phyloP scores from a whole-genome alignment of 2,797 vertebrate genomes.

The Streptopelia turtur region DNA sequence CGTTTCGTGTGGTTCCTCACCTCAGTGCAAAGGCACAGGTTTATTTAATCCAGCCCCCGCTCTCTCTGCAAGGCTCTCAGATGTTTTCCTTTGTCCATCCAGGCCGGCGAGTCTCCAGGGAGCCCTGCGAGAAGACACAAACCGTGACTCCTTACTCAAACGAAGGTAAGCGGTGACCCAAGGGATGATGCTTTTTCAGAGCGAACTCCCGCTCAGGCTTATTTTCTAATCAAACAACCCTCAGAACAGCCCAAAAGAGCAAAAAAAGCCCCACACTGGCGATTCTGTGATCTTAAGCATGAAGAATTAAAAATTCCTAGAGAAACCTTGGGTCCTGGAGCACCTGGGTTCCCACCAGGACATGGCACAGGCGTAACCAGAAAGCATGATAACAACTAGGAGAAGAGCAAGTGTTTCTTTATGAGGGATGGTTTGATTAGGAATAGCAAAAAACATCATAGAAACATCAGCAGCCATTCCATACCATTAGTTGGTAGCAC shows the following conservation, averaged over 20 bases:
- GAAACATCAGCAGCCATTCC: not conserved
- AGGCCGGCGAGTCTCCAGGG: constrained; percentile 42
- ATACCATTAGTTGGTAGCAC: not conserved
- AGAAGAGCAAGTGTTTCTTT: not conserved
- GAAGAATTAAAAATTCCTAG: not conserved
- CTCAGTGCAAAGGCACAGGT: not conserved
- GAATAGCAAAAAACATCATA: not conserved
- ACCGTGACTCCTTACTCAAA: constrained; percentile 40
- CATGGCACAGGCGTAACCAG: rapidly evolving
- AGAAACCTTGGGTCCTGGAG: not conserved
- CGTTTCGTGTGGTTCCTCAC: rapidly evolving
- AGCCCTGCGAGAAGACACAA: constrained; percentile 12
- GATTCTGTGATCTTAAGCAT: not conserved
- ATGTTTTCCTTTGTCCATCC: not conserved
- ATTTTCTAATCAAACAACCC: not conserved
- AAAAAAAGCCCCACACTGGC: not conserved
- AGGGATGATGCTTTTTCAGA: not conserved
- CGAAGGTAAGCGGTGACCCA: constrained; percentile 61
- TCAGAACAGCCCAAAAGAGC: not conserved
- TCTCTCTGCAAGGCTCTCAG: not conserved
- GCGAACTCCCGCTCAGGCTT: not conserved
- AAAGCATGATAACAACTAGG: not conserved
- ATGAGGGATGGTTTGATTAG: not conserved
- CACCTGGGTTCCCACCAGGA: not conserved
- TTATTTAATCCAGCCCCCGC: not conserved